Conservation (phyloP, 2,888 invertebrate genomes). For the Pherbina coryleti region DNA sequence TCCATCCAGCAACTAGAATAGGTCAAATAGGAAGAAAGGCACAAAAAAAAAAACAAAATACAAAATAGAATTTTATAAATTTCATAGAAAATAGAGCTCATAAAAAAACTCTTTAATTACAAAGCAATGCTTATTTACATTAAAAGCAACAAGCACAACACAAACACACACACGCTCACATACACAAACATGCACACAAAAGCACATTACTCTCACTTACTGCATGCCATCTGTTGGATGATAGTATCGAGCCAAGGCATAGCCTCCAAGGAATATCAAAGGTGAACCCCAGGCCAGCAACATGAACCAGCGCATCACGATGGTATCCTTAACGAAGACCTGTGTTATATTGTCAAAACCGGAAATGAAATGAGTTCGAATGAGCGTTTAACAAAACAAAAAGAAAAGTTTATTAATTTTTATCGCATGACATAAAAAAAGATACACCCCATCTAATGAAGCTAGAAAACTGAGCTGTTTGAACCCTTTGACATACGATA, state of each 20-base stretch:
- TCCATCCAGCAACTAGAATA: slow-evolving; percentile 77
- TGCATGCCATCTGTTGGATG: slow-evolving; percentile 72
- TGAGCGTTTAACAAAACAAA: not conserved
- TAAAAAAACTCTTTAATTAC: no score
- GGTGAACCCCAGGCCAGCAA: slow-evolving; percentile 79
- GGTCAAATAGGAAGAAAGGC: not conserved
- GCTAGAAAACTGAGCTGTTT: not conserved
- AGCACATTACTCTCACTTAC: slow-evolving; percentile 69
- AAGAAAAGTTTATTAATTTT: not conserved
- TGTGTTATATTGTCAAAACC: slow-evolving; percentile 50
- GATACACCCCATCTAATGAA: not conserved
- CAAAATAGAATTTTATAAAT: not conserved
- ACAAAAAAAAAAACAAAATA: not conserved
- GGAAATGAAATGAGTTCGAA: not conserved
- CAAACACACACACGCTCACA: no score
- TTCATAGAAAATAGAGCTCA: not conserved
- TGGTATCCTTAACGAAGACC: slow-evolving; percentile 81
- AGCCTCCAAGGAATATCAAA: slow-evolving; percentile 71
- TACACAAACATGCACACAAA: no score
- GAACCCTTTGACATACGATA: not conserved
- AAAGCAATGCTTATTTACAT: no score
- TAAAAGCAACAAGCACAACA: no score
- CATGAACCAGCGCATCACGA: slow-evolving; percentile 79
- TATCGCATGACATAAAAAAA: not conserved
- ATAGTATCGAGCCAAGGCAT: slow-evolving; percentile 66